phyloP scores from a whole-genome alignment of 2,797 vertebrate genomes.

The Perodicticus potto region DNA sequence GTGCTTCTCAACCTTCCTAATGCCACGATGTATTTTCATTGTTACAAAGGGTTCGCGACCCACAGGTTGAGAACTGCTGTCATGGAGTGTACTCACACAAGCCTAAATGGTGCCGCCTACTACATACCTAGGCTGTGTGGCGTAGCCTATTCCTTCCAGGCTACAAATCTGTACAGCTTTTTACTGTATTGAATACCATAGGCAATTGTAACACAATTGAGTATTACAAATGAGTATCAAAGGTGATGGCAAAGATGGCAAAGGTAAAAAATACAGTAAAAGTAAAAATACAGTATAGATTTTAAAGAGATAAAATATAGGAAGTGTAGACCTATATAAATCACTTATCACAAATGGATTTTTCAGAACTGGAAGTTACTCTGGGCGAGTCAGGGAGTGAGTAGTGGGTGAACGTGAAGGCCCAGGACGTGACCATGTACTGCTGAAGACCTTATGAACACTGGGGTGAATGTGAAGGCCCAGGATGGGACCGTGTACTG shows the following conservation, averaged over 20 bases:
- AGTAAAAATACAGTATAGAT: not conserved
- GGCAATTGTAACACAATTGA: not conserved
- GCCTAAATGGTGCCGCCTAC: not conserved
- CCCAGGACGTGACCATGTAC: not conserved
- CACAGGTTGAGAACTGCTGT: too few species aligned
- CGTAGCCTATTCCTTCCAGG: not conserved
- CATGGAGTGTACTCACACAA: not conserved
- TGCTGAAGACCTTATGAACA: not conserved
- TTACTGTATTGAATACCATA: not conserved
- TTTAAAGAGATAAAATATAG: not conserved
- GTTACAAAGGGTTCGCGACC: too few species aligned
- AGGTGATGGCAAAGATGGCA: not conserved
- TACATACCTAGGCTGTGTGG: not conserved
- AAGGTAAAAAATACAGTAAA: not conserved
- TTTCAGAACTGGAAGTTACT: not conserved
- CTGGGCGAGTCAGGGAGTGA: not conserved
- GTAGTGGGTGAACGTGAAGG: not conserved
- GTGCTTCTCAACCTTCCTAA: too few species aligned
- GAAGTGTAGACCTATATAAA: not conserved
- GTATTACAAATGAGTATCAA: not conserved
- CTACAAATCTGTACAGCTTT: not conserved
- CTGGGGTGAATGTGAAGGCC: too few species aligned
- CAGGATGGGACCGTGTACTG: too few species aligned
- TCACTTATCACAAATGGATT: not conserved
- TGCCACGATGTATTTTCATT: too few species aligned